phyloP scores from a whole-genome alignment of 2,888 invertebrate species.

The Cacoxenus indagator region DNA sequence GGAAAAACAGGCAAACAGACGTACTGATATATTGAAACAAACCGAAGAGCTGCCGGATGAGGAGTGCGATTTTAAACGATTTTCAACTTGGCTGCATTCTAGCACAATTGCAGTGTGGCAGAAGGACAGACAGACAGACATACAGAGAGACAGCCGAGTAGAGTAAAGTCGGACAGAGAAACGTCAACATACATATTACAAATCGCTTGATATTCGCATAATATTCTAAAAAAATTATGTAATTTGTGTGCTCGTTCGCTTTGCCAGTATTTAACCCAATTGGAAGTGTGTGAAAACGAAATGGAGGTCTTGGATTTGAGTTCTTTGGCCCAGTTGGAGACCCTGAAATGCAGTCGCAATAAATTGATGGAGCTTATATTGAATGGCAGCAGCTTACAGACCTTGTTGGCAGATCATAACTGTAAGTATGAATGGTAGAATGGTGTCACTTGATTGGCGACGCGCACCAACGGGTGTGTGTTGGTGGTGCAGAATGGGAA shows the following conservation, averaged over 20 bases:
- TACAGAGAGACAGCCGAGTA: no score
- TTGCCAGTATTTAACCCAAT: constrained; percentile 83
- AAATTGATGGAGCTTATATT: constrained; percentile 81
- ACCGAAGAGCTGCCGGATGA: no score
- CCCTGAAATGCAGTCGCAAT: constrained; percentile 84
- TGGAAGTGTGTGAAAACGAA: constrained; percentile 87
- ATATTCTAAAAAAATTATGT: constrained; percentile 23
- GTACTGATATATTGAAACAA: no score
- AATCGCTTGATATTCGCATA: not conserved
- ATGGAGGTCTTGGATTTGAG: constrained; percentile 87
- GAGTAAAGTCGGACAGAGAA: not conserved
- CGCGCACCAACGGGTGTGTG: no score
- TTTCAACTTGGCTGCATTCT: constrained; percentile 25
- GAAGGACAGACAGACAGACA: no score
- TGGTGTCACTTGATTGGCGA: not conserved
- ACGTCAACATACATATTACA: not conserved
- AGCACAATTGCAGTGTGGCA: not conserved
- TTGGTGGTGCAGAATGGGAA: no score
- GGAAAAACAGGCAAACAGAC: no score
- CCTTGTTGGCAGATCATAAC: constrained; percentile 85
- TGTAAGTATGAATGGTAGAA: constrained; percentile 43
- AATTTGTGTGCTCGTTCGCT: constrained; percentile 51
- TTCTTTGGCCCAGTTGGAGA: constrained; percentile 82
- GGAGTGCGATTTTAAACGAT: no score
- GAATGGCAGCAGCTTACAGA: constrained; percentile 83